Conservation (phyloP, 2,113 vertebrate genomes). For the Pelusios castaneus region DNA sequence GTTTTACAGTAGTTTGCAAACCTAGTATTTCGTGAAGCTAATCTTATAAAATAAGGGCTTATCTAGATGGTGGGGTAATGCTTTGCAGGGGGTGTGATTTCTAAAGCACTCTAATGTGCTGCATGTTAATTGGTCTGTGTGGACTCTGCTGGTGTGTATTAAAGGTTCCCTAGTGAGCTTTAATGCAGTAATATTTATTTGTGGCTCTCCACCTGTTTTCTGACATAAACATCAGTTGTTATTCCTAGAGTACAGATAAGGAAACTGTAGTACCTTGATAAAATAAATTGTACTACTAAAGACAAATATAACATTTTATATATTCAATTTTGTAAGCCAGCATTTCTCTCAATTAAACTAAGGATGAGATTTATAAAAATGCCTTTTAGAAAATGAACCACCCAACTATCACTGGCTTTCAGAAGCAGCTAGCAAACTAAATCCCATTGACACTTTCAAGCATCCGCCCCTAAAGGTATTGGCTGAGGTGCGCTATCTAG, state of each 20-base stretch:
- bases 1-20: neutral
- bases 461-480: neutral
- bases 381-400: neutral
- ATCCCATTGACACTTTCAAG: neutral
- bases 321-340: neutral
- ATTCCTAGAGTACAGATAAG: neutral
- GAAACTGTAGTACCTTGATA: neutral
- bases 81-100: neutral
- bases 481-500: neutral
- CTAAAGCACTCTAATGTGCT: neutral
- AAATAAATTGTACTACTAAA: neutral
- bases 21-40: neutral
- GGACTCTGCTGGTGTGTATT: neutral
- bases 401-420: neutral
- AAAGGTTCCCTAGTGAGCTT: neutral
- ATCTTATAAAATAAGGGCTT: neutral
- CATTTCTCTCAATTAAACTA: neutral
- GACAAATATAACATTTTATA: neutral
- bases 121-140: neutral
- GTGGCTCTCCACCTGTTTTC: neutral
- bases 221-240: neutral
- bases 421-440: slow-evolving; percentile 6
- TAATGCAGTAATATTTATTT: neutral
- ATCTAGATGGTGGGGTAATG: neutral
- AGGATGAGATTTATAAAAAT: neutral